Percentiles rank a stretch among this genome's conserved stretches.
These are phyloP conservation scores for Sceliomorpha sp. DNA, from an alignment of 2,888 invertebrate genomes.

Conservation along the genomic window DNA sequence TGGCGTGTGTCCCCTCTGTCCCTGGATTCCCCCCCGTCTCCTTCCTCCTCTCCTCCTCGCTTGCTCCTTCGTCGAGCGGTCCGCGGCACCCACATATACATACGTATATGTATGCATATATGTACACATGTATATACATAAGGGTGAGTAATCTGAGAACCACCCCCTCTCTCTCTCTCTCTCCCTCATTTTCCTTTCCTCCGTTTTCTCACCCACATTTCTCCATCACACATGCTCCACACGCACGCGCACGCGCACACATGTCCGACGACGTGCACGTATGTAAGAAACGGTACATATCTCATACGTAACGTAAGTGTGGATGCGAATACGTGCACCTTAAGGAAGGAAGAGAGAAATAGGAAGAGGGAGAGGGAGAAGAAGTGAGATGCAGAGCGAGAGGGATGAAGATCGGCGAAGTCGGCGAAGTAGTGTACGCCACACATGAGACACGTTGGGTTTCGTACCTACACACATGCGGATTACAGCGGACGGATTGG, in stretches of 20 bases:
- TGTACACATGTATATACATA: constrained; percentile 28
- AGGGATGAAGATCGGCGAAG: constrained; percentile 3
- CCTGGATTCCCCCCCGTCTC: constrained; percentile 35
- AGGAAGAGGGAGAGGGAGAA: constrained; percentile 1
- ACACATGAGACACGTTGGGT: constrained; percentile 61
- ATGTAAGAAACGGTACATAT: constrained; percentile 44
- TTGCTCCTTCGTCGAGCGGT: constrained; percentile 56
- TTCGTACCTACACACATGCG: constrained; percentile 69
- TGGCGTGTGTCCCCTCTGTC: constrained; percentile 41
- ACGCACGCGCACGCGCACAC: constrained; percentile 41
- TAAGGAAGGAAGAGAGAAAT: constrained; percentile 5
- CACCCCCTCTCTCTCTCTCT: constrained; percentile 51
- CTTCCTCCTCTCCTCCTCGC: constrained; percentile 44
- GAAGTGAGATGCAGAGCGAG: not conserved
- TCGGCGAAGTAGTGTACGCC: constrained; percentile 7
- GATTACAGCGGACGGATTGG: constrained; percentile 78
- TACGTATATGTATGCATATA: constrained; percentile 29
- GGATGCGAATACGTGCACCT: constrained; percentile 44
- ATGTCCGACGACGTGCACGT: constrained; percentile 39
- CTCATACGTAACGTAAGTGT: constrained; percentile 48
- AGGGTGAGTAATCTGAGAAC: constrained; percentile 75
- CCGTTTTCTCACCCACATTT: constrained; percentile 58
- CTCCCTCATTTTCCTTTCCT: constrained; percentile 58
- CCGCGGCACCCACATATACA: constrained; percentile 71
- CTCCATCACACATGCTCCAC: constrained; percentile 49